Conservation (phyloP, 2,888 invertebrate species). For the Leptura quadrifasciata region DNA sequence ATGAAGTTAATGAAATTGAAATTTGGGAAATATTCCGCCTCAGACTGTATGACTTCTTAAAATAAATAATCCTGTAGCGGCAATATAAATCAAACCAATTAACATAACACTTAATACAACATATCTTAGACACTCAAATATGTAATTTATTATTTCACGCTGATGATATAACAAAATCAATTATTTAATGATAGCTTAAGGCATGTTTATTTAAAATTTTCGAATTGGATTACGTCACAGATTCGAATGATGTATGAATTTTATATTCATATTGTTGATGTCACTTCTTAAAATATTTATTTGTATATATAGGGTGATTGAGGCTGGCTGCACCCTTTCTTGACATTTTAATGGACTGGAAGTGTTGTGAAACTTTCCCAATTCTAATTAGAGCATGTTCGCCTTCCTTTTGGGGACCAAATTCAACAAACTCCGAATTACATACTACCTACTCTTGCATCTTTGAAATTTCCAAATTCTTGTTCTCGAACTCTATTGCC, state of each 20-base stretch:
- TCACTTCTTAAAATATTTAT: not conserved
- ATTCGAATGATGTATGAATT: not conserved
- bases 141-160: not conserved
- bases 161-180: constrained; percentile 22
- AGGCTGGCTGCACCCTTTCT: too few relatives aligned
- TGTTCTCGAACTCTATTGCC: too few relatives aligned
- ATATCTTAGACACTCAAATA: not conserved
- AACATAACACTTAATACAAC: not conserved
- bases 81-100: not conserved
- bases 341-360: too few relatives aligned
- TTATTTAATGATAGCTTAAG: constrained; percentile 5
- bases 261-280: constrained; percentile 14
- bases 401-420: too few relatives aligned
- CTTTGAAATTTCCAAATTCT: too few relatives aligned
- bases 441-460: too few relatives aligned
- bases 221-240: not conserved
- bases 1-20: not conserved
- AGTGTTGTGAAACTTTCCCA: too few relatives aligned
- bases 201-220: constrained; percentile 13
- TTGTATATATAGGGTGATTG: not conserved
- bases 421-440: too few relatives aligned
- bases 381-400: too few relatives aligned
- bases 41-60: not conserved
- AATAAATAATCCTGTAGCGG: not conserved
- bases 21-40: not conserved